phyloP scores from a whole-genome alignment of 2,888 invertebrate species.

The Laothoe populi region DNA sequence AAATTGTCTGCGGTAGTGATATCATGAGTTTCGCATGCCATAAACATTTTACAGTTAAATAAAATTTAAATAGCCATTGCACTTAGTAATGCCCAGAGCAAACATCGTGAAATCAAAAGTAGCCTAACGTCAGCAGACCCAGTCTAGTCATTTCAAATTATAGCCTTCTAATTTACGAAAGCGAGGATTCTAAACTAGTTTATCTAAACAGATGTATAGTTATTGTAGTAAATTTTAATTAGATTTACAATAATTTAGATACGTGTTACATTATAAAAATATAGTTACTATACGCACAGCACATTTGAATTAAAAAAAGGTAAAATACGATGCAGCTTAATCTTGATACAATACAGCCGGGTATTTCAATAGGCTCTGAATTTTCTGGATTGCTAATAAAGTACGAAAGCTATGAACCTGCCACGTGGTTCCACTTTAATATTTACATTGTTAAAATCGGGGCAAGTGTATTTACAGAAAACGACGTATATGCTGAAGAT shows the following conservation, averaged over 20 bases:
- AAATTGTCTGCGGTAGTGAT: slow-evolving; percentile 67
- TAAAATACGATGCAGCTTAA: neutral
- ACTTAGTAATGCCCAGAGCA: slow-evolving; percentile 27
- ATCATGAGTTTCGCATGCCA: slow-evolving; percentile 71
- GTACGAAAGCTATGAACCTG: neutral
- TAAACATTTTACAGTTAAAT: slow-evolving; percentile 44
- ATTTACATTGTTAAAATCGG: slow-evolving; percentile 7
- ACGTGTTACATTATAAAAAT: neutral
- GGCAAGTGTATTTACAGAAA: slow-evolving; percentile 2
- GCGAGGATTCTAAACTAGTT: slow-evolving; percentile 8
- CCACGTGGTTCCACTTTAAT: slow-evolving; percentile 1
- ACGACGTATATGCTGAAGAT: slow-evolving; percentile 36
- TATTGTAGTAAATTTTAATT: neutral
- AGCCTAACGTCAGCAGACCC: slow-evolving; percentile 5
- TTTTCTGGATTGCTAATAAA: neutral
- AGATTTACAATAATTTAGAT: no score
- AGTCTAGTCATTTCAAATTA: slow-evolving; percentile 20
- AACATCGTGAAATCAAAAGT: slow-evolving; percentile 17
- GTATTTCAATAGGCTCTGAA: slow-evolving; percentile 1
- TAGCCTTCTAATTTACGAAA: slow-evolving; percentile 11
- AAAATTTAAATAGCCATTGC: slow-evolving; percentile 34
- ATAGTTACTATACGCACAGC: no score
- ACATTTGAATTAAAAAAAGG: no score
- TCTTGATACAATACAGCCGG: neutral
- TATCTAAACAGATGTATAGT: slow-evolving; percentile 1